Percentiles rank a stretch among this genome's conserved stretches.
Conservation (phyloP, 2,797 vertebrate genomes). For the Hyperoplus immaculatus region DNA sequence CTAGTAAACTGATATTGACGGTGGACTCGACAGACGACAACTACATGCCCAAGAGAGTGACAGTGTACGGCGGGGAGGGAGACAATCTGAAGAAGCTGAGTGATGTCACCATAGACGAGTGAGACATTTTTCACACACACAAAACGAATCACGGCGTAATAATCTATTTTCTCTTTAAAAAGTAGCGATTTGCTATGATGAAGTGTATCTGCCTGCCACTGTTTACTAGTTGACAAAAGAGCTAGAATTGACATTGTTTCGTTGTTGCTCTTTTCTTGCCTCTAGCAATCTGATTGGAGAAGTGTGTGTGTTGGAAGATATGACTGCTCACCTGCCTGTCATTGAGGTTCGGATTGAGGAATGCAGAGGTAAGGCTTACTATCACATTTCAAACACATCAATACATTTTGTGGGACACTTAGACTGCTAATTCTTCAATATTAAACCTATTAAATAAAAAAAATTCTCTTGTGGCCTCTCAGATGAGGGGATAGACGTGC, state of each 20-base stretch:
- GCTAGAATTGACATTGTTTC: too few relatives aligned
- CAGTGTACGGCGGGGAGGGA: conserved; percentile 93
- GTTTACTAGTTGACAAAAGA: background rate
- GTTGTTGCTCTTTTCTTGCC: conserved; percentile 1
- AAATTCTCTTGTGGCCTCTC: conserved; percentile 1
- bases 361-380: conserved; percentile 89
- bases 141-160: too few relatives aligned
- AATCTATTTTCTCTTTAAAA: background rate
- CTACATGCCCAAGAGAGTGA: conserved; percentile 96
- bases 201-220: background rate
- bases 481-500: conserved; percentile 98
- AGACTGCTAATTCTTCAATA: background rate
- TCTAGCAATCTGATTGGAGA: conserved; percentile 94
- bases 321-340: conserved; percentile 92
- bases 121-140: conserved; percentile 64
- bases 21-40: conserved; percentile 97
- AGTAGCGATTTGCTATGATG: background rate
- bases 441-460: background rate
- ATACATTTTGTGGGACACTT: background rate
- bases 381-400: background rate
- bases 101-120: conserved; percentile 95
- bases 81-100: conserved; percentile 96
- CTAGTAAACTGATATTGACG: conserved; percentile 93
- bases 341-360: conserved; percentile 97
- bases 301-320: conserved; percentile 96